A percentile compares a stretch with the other conserved stretches of the same genome.
These are phyloP conservation scores for Ginglymostoma cirratum DNA, from an alignment of 2,113 vertebrate genomes.

Conservation along the genomic window DNA sequence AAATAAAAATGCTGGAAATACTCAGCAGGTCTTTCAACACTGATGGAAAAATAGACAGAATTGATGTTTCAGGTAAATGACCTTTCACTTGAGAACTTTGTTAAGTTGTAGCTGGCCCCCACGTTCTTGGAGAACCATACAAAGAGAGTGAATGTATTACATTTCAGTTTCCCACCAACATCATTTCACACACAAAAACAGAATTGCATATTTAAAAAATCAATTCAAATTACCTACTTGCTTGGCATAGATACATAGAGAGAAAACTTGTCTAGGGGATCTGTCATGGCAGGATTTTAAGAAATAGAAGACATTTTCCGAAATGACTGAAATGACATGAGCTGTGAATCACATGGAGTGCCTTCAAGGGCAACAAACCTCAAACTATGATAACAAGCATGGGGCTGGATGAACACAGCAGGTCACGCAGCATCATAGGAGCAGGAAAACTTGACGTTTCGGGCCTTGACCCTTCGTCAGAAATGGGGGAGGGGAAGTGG, in stretches of 20 bases:
- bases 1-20: too few species aligned
- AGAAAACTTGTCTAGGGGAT: not conserved
- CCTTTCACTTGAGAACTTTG: not conserved
- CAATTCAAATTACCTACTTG: not conserved
- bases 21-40: too few species aligned
- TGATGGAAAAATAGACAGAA: too few species aligned
- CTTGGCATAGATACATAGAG: not conserved
- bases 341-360: not conserved
- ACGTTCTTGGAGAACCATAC: not conserved
- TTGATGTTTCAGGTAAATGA: too few species aligned
- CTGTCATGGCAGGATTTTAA: not conserved
- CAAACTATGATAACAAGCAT: too few species aligned
- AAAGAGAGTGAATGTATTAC: not conserved
- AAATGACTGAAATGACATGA: too few species aligned
- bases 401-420: too few species aligned
- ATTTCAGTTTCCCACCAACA: not conserved
- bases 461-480: too few species aligned
- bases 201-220: not conserved
- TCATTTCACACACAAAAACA: not conserved
- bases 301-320: not conserved
- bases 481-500: too few species aligned
- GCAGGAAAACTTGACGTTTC: too few species aligned
- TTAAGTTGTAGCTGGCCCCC: not conserved
- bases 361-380: not conserved
- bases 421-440: too few species aligned